Evolutionary conservation across 1,140 invertebrate genomes (phyloP), one percentile per base, ranked within the genome.

Genomic region (Zaprionus taronus): DNA sequence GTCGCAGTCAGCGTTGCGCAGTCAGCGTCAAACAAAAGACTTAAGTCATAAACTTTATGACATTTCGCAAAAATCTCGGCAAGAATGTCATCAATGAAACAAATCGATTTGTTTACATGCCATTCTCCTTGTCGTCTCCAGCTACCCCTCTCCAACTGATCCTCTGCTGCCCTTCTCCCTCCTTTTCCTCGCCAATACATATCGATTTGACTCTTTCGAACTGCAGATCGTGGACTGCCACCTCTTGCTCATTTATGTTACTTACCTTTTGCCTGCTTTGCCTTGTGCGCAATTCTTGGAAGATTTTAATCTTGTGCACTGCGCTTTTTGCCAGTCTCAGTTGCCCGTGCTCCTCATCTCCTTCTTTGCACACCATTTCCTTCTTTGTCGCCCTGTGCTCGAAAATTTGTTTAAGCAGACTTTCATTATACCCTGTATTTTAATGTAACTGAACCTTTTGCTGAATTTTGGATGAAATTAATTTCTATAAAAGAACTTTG

Each of bases 11-110:
- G 67, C 76, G 68, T 24, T 31, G 28, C 71, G 47, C 57, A 64
- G 67, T 63, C 72, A 68, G 70, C 76, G 71, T 28, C 86, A 82
- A 85, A 90, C 85, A 92, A 91, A 86, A 91, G 91, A 91, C 91
- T 92, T 92, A 92, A 92, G 91, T 92, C 91, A 92, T 92, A 92
- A 92, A 92, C 87, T 92, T 92, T 92, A 92, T 92, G 91, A 92
- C 82, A 92, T 90, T 92, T 91, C 83, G 91, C 91, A 90, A 83
- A 86, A 91, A 83, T 90, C 80, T 85, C 83, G 72, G 76, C 81
- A 90, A 79, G 80, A 92, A 89, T 92, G 91, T 92, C 87, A 92
- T 92, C 91, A 92, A 92, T 92, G 89, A 92, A 92, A 92, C 91
- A 91, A 92, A 92, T 92, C 91, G 91, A 92, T 92, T 92, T 92